Evolutionary conservation across 2,888 invertebrate genomes (phyloP).

Genomic region (Trachelus stipa): DNA sequence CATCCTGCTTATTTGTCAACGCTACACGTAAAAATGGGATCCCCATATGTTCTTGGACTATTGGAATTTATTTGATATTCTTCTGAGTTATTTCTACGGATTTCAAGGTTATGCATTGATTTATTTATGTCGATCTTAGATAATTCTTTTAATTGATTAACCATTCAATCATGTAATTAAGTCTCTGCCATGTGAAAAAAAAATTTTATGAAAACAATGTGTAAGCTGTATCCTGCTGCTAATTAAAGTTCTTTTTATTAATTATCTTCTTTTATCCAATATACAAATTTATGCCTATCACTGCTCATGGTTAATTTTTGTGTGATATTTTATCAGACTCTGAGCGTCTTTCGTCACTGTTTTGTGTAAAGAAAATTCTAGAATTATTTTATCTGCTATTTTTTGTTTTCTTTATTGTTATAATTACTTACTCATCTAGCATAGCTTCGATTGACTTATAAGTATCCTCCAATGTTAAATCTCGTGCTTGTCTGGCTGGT

Average conservation of each 20-base stretch:
- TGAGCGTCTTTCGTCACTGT: neutral
- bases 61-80: neutral
- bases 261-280: slow-evolving; percentile 31
- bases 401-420: neutral
- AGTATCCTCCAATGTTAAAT: slow-evolving; percentile 52
- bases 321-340: neutral
- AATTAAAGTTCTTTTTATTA: slow-evolving; percentile 51
- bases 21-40: neutral
- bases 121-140: neutral
- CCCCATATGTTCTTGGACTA: neutral
- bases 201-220: neutral
- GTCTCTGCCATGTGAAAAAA: too few relatives aligned
- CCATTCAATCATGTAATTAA: too few relatives aligned
- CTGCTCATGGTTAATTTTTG: neutral
- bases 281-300: neutral
- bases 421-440: slow-evolving; percentile 52
- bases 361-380: neutral
- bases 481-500: slow-evolving; percentile 47
- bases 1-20: neutral
- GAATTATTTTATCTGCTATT: neutral
- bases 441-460: slow-evolving; percentile 54
- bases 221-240: slow-evolving; percentile 24
- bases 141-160: too few relatives aligned
- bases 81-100: neutral
- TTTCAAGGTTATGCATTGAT: neutral